A percentile compares a stretch with the other conserved stretches of the same genome.
Conservation (phyloP, 2,888 invertebrate species). For the Pyralis farinalis region DNA sequence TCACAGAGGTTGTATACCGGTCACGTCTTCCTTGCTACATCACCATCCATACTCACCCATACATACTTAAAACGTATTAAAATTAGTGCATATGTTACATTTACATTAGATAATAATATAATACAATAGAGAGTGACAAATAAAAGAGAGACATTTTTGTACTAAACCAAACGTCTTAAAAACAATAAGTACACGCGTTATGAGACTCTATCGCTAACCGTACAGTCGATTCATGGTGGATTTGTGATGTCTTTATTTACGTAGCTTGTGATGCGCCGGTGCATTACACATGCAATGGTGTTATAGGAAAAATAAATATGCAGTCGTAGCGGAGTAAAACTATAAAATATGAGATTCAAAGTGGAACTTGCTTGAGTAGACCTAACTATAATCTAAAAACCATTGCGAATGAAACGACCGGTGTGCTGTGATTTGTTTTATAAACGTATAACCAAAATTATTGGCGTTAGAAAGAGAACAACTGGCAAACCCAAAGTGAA, state of each 20-base stretch:
- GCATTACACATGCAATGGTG: neutral
- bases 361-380: constrained; percentile 2
- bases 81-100: constrained; percentile 38
- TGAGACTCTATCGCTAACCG: constrained; percentile 66
- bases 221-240: constrained; percentile 38
- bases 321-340: neutral
- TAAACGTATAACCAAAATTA: neutral
- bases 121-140: constrained; percentile 77
- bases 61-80: constrained; percentile 52
- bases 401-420: neutral
- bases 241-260: constrained; percentile 70
- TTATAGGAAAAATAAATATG: neutral
- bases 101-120: constrained; percentile 52
- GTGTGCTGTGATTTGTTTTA: neutral
- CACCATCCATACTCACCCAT: constrained; percentile 61
- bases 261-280: constrained; percentile 47
- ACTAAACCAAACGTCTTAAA: constrained; percentile 70
- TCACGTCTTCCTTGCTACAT: constrained; percentile 52
- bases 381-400: constrained; percentile 1
- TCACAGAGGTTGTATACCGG: constrained; percentile 72
- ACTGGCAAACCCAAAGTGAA: neutral
- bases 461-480: neutral
- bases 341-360: constrained; percentile 5
- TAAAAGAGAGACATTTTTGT: constrained; percentile 78
- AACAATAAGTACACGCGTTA: constrained; percentile 69